These are phyloP conservation scores for Drosophila guanche DNA, from an alignment of 1,140 invertebrate species.

Conservation along the genomic window DNA sequence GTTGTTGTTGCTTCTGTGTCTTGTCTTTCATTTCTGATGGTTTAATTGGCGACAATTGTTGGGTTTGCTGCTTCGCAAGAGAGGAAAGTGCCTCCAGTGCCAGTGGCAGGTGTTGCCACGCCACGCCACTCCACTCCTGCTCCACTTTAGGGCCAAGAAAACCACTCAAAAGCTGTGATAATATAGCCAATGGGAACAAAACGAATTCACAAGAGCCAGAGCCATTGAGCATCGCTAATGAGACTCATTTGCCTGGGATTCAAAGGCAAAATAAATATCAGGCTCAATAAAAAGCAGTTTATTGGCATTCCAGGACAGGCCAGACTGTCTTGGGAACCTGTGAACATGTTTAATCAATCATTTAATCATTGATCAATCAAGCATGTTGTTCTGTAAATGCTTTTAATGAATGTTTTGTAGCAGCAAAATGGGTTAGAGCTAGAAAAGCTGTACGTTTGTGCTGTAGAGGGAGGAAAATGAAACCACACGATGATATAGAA, in stretches of 20 bases:
- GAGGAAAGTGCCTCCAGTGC: constrained; percentile 48
- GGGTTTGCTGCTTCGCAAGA: constrained; percentile 36
- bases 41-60: constrained; percentile 77
- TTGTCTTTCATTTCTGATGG: constrained; percentile 34
- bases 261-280: constrained; percentile 27
- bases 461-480: no score
- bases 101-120: constrained; percentile 20
- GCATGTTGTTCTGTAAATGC: constrained; percentile 14
- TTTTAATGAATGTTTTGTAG: no score
- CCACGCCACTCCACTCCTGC: constrained; percentile 22
- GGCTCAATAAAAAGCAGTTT: constrained; percentile 32
- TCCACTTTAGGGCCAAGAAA: constrained; percentile 27
- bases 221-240: constrained; percentile 40
- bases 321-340: constrained; percentile 26
- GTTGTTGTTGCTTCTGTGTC: constrained; percentile 3
- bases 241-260: constrained; percentile 47
- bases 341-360: constrained; percentile 39
- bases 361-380: constrained; percentile 40
- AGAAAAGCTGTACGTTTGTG: no score
- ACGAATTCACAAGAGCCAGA: background rate
- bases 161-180: constrained; percentile 33
- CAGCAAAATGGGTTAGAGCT: no score
- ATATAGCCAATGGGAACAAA: constrained; percentile 32
- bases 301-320: constrained; percentile 24
- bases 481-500: no score